Base-by-base conservation (phyloP, 2,113 vertebrate species). In the Daubentonia madagascariensis region DNA sequence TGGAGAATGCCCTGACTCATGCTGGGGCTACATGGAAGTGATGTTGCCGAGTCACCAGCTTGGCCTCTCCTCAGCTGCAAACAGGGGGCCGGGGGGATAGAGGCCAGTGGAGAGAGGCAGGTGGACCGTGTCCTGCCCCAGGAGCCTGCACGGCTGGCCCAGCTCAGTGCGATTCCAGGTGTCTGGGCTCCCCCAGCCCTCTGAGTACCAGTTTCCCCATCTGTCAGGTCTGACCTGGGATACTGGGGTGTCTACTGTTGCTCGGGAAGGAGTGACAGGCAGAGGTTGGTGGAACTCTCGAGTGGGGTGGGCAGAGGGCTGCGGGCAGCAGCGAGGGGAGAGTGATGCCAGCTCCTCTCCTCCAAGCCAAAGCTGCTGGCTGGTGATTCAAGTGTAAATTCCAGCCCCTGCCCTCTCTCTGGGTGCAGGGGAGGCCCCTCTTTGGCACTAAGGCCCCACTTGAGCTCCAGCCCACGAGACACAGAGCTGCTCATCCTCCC, bases 1-100 rank as follows among this genome's bases (percentile, higher is more conserved):
- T 0, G 0, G 40, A 73, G 92, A 48, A 85, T 2, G 40, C 13
- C 3, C 1, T 14, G 54, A 11, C 35, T 22, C 5, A 0, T 4
- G 67, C n/a, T 2, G 0, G 61, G 1, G 5, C 86, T 12, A 61
- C 17, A 10, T 1, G 14, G 40, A 43, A 81, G 25, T 73, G 50
- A 14, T 0, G 0, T 5, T 28, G 10, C 80, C 8, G 0, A 0
- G 7, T 65, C 16, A 37, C 30, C 23, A 81, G 32, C 1, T 18
- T 0, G 3, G 40, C 30, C 52, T 43, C 35, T 16, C 54, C 61
- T 6, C 13, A 54, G 79, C 75, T 20, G 6, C 9, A 59, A 57
- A 54, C 0, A 3, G 54, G 14, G 12, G 67, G 20, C 37, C 5
- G 7, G 20, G 14, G 35, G 17, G 7, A 20, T 5, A 11, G 17